A percentile compares a stretch with the other conserved stretches of the same genome.
These are phyloP conservation scores for Amblyornis subalaris DNA, from an alignment of 2,113 vertebrate species.

Conservation along the genomic window DNA sequence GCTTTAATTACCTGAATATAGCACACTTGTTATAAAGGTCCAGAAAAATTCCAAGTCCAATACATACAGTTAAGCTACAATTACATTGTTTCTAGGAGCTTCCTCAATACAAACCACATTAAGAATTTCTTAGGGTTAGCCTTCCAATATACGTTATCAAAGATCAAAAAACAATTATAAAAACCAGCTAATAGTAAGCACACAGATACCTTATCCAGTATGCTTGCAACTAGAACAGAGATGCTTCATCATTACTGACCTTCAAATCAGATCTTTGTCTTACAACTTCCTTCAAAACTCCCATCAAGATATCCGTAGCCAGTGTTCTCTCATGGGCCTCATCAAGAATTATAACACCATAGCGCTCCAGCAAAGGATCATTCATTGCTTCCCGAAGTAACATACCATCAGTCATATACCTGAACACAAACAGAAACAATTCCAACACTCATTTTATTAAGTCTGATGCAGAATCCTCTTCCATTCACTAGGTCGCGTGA, in stretches of 20 bases:
- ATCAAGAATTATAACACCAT: conserved; percentile 94
- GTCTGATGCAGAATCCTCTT: neutral
- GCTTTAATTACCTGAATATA: neutral
- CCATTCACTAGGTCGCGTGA: neutral
- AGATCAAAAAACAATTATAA: neutral
- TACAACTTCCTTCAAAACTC: conserved; percentile 93
- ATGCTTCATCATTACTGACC: conserved; percentile 68
- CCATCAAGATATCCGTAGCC: conserved; percentile 96
- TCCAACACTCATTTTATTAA: neutral
- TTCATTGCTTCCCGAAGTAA: conserved; percentile 96
- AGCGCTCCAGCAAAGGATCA: conserved; percentile 92
- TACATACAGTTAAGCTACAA: neutral
- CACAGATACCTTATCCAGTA: neutral
- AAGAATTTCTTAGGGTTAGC: neutral
- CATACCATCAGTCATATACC: conserved; percentile 98
- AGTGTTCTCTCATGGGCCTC: conserved; percentile 95
- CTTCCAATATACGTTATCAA: neutral
- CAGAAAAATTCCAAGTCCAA: neutral
- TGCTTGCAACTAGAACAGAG: neutral
- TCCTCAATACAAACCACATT: neutral
- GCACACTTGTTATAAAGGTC: neutral
- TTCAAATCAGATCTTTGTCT: conserved; percentile 91
- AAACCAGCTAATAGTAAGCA: neutral
- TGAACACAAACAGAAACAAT: conserved; percentile 24
- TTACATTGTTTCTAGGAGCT: neutral